Evolutionary conservation across 2,888 invertebrate species (phyloP).

Genomic region (Congeria kusceri): DNA sequence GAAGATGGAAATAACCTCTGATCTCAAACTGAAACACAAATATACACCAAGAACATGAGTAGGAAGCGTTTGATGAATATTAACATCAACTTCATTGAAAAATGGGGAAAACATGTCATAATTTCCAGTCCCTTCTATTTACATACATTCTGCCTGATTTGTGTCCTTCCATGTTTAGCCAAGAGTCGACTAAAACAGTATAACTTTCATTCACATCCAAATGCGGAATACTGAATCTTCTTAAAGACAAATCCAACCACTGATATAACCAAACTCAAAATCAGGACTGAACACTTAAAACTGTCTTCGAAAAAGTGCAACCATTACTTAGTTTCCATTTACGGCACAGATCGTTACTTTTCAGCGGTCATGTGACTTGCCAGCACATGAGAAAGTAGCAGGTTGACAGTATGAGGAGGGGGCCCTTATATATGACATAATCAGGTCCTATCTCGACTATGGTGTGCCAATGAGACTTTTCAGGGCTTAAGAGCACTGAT

Average conservation of each 20-base stretch:
- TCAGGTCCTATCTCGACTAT: background rate
- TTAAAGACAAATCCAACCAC: too few relatives aligned
- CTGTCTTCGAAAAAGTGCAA: conserved; percentile 6
- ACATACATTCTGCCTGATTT: conserved; percentile 9
- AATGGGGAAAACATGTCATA: too few relatives aligned
- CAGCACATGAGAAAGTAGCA: conserved; percentile 45
- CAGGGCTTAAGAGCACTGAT: too few relatives aligned
- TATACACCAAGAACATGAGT: too few relatives aligned
- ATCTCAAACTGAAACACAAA: too few relatives aligned
- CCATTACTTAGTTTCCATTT: conserved; percentile 31
- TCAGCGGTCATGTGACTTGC: conserved; percentile 33
- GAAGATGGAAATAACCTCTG: too few relatives aligned
- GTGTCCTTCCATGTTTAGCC: background rate
- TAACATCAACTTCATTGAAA: too few relatives aligned
- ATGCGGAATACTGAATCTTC: too few relatives aligned
- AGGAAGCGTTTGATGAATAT: too few relatives aligned
- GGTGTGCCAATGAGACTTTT: conserved; percentile 6
- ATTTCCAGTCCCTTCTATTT: background rate
- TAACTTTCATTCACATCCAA: too few relatives aligned
- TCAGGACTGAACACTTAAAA: conserved; percentile 4
- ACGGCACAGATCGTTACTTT: conserved; percentile 55
- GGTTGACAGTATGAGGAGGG: conserved; percentile 17
- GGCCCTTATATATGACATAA: conserved; percentile 6
- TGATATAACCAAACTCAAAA: too few relatives aligned
- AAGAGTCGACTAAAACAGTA: too few relatives aligned